phyloP scores from a whole-genome alignment of 2,888 invertebrate genomes.

The Priocnemis perturbator region DNA sequence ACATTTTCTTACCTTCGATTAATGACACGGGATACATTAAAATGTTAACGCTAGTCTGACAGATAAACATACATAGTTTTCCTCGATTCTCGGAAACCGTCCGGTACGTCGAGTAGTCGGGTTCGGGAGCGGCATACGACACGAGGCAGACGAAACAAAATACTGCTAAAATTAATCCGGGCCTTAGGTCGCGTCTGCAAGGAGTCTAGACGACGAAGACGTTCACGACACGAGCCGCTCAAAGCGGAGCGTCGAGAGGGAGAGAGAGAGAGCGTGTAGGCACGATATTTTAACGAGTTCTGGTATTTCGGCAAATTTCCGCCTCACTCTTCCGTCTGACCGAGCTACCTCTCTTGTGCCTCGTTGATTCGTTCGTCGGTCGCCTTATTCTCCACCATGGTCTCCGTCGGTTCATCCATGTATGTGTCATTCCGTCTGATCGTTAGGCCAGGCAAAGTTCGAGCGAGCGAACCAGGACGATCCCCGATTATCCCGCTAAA shows the following conservation, averaged over 20 bases:
- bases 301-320: conserved; percentile 41
- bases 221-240: conserved; percentile 42
- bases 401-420: neutral
- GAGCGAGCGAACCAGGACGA: neutral
- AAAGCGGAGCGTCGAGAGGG: conserved; percentile 30
- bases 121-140: conserved; percentile 36
- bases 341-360: neutral
- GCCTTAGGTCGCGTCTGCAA: conserved; percentile 69
- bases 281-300: conserved; percentile 44
- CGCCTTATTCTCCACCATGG: neutral
- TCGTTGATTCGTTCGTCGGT: neutral
- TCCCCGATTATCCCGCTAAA: conserved; percentile 5
- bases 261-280: conserved; percentile 29
- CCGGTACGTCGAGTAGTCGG: conserved; percentile 29
- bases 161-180: conserved; percentile 70
- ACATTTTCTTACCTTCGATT: too few species aligned
- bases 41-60: too few species aligned
- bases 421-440: neutral
- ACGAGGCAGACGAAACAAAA: conserved; percentile 67
- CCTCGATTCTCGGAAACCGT: too few species aligned
- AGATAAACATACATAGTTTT: too few species aligned
- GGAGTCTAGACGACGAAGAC: conserved; percentile 65
- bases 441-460: neutral
- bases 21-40: too few species aligned
- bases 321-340: conserved; percentile 13